Base-by-base conservation (phyloP, 2,888 invertebrate genomes). In the Cerastis rubricosa region DNA sequence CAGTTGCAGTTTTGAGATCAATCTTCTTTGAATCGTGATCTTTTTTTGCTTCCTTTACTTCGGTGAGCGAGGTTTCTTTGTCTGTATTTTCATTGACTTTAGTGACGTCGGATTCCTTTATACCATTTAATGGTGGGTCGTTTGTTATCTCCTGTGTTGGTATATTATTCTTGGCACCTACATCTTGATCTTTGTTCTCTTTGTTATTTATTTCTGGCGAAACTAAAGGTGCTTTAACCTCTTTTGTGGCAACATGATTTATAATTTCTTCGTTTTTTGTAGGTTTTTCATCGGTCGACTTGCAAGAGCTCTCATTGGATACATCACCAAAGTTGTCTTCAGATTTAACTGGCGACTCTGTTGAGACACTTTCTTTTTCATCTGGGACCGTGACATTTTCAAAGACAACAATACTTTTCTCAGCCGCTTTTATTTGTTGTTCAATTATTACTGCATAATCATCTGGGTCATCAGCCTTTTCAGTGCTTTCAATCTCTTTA, bases 311-410 rank as follows among this genome's bases (percentile, higher is more conserved):
- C 76, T 93, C 95, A 84, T 92, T 94, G 3, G 96, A 96, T 43
- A 94, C 88, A 83, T 96, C 95, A 67, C 91, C 95, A 80, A 95
- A 94, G 71, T 96, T 94, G 67, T 96, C 94, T 76, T 96, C 95
- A 17, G 96, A 94, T 88, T 94, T 94, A 6, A 90, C 89, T 25
- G 94, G 93, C 49, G 95, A 95, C 84, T 90, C 93, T 35, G 88
- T 85, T 25, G 89, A 85, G 73, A 85, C 85, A 65, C 83, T 89
- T 57, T 90, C 89, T 84, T 90, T 92, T 70, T 91, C 91, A 67
- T 85, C 83, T 14, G 64, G 64, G n/a, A 17, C 35, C 29, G 22
- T 22, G 8, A 22, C 43, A 61, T 71, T 67, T 54, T 84, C 78
- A 9, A 76, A 74, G 7, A 68, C 22, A 0, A n/a, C 22, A 70